Conservation (phyloP, 2,888 invertebrate species). For the Ryuthela nishihirai region DNA sequence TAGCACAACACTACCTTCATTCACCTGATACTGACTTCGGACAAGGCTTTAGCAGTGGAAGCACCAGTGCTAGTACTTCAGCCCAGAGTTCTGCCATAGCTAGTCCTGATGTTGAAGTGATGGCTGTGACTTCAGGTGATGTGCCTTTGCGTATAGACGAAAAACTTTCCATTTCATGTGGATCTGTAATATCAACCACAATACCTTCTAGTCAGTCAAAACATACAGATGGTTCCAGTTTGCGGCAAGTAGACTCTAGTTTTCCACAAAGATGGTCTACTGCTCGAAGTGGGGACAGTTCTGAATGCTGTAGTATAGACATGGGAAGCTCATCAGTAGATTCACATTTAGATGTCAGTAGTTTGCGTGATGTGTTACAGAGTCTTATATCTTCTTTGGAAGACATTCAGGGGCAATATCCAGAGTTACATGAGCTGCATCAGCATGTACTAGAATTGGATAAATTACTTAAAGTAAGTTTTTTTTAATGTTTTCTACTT, state of each 20-base stretch:
- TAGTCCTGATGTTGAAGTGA: conserved; percentile 29
- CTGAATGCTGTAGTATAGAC: conserved; percentile 36
- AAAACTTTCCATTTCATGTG: too few relatives aligned
- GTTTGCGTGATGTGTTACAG: conserved; percentile 49
- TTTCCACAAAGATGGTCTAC: conserved; percentile 18
- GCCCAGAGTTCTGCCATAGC: conserved; percentile 24
- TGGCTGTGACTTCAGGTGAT: conserved; percentile 8
- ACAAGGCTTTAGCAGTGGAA: conserved; percentile 25
- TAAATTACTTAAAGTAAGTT: conserved; percentile 48
- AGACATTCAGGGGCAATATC: conserved; percentile 54
- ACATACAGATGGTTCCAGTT: too few relatives aligned
- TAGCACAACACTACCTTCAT: too few relatives aligned
- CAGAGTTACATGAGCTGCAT: conserved; percentile 52
- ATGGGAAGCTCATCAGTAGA: conserved; percentile 21
- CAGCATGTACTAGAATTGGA: conserved; percentile 49
- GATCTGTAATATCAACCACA: too few relatives aligned
- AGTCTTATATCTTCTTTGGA: conserved; percentile 49
- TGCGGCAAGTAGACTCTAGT: conserved; percentile 8
- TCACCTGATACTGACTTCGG: not conserved
- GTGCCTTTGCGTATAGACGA: too few relatives aligned
- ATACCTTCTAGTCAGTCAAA: too few relatives aligned
- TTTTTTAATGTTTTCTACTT: not conserved
- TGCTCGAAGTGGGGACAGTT: conserved; percentile 24
- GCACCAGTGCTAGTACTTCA: conserved; percentile 13
- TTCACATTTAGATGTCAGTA: conserved; percentile 39